Evolutionary conservation across 2,888 invertebrate genomes (phyloP), one percentile per base, ranked within the genome.

Genomic region (Calliphora vomitoria): DNA sequence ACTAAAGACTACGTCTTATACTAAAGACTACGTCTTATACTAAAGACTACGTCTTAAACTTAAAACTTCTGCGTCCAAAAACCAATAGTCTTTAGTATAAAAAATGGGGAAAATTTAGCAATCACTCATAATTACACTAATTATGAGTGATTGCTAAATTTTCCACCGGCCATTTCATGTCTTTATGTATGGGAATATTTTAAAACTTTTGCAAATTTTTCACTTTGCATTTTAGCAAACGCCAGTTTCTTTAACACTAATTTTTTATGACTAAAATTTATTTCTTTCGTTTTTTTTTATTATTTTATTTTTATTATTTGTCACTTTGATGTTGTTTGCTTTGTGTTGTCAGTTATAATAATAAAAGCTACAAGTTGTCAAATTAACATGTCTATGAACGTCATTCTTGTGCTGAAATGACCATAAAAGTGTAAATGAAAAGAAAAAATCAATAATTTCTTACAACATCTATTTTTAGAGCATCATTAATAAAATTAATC

Each of bases 331-430:
- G 58, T 78, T 82, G 44, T 82, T 72, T 38, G 35, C 38, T 25
- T 64, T 53, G 8, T 72, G 53, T 41, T 50, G 60, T 20, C 31
- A 20, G 50, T 60, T 38, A 35, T 50, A 41, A 53, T 74, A 78
- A 85, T 60, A 58, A 74, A 75, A 44, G 47, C 69, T 66, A 80
- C 69, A 69, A 75, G 55, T 82, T 80, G 82, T 76, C 79, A 83
- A 82, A 75, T 80, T 71, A 75, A 44, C 75, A 75, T 80, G 79
- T 83, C 78, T 71, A 71, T 76, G 31, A 25, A 72, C 71, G 72
- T 83, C 78, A 83, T 55, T 55, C 20, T 38, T 64, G 47, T 62
- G 41, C 31, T 31, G 25, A n/a, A 55, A 31, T 78, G 64, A 44
- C 71, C n/a, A 66, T 72, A 72, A 72, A 44, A 55, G 66, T 41